phyloP scores from a whole-genome alignment of 2,888 invertebrate species.

The Cephus runcator region DNA sequence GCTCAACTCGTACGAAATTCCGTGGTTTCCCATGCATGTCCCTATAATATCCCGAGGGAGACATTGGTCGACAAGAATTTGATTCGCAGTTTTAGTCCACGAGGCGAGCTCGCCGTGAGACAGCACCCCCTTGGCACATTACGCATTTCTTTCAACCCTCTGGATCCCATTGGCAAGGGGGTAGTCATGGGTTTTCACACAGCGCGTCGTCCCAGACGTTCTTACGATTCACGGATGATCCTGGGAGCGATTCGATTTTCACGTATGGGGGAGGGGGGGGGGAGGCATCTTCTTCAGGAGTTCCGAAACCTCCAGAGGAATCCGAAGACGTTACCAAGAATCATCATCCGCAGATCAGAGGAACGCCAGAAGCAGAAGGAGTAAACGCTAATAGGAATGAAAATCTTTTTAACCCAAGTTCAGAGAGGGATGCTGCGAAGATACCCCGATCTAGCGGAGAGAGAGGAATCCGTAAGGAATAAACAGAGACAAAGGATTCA shows the following conservation, averaged over 20 bases:
- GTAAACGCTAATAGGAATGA: not conserved
- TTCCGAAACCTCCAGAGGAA: not conserved
- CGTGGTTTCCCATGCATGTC: not conserved
- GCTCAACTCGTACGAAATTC: not conserved
- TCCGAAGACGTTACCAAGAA: not conserved
- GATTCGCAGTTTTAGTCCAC: not conserved
- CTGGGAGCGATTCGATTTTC: not conserved
- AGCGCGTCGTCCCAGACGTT: not conserved
- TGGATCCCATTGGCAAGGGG: not conserved
- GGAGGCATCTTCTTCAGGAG: not conserved
- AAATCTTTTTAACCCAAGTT: not conserved
- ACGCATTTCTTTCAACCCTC: not conserved
- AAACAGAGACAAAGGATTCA: conserved; percentile 14
- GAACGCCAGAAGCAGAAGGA: not conserved
- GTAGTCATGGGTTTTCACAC: not conserved
- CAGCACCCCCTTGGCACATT: not conserved
- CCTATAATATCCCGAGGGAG: not conserved
- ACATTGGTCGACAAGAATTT: not conserved
- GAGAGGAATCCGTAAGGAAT: not conserved
- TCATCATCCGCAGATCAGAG: not conserved
- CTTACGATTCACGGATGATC: not conserved
- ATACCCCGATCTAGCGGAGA: not conserved
- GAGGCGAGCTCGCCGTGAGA: not conserved
- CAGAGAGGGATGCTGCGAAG: not conserved
- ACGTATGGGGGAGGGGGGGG: not conserved